Evolutionary conservation across 1,140 invertebrate species (phyloP), one percentile per base, ranked within the genome.

Genomic region (Platyscapa corneri): DNA sequence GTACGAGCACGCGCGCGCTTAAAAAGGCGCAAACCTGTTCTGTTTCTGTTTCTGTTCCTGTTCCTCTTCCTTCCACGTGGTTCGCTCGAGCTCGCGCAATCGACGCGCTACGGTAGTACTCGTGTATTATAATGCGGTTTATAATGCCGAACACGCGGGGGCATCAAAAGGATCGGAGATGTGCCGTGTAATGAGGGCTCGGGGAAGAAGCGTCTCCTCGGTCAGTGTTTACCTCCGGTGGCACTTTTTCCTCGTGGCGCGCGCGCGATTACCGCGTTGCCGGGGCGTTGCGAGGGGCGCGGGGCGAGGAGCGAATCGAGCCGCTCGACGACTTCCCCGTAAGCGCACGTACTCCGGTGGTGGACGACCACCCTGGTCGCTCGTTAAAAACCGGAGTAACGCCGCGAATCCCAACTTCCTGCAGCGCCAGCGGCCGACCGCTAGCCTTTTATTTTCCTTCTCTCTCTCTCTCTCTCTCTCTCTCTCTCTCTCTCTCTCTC

Each of bases 261-360:
- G 82, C 65, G n/a, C n/a, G n/a, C n/a, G n/a, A n/a, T n/a, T 87
- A 79, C 88, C 87, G 87, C 49, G 8, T 16, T 53, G 49, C 16
- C 2, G 16, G n/a, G n/a, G n/a, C n/a, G n/a, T n/a, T n/a, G n/a
- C n/a, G n/a, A n/a, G n/a, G n/a, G n/a, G n/a, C n/a, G n/a, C n/a
- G n/a, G n/a, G n/a, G n/a, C n/a, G n/a, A n/a, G n/a, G n/a, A n/a
- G n/a, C n/a, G n/a, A n/a, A n/a, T n/a, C 49, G 8, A 14, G 16
- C 16, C 18, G 49, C 16, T 53, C 49, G 49, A 53, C 46, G 30
- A 34, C 82, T n/a, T 20, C 82, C 39, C 12, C n/a, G 3, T 42
- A 7, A 32, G 18, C 18, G 27, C 8, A 42, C 60, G 53, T 37
- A 64, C n/a, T 20, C 53, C 49, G 37, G 20, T 18, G 37, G 34